Percentiles rank a stretch among this genome's conserved stretches.
phyloP scores from a whole-genome alignment of 2,113 vertebrate genomes.

The Anas platyrhynchos region DNA sequence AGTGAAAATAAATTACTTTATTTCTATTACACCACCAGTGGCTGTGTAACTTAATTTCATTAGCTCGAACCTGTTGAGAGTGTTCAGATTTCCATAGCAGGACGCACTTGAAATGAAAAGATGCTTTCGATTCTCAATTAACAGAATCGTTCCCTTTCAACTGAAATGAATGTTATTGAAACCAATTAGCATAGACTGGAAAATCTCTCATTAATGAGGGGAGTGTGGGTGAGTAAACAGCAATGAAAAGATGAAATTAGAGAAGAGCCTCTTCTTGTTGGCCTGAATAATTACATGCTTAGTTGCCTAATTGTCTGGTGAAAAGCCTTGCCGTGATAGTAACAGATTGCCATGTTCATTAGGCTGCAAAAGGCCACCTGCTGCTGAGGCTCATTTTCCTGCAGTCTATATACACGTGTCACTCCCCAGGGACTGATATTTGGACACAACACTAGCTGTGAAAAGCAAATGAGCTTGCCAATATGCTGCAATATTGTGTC shows the following conservation, averaged over 20 bases:
- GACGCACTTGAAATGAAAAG: constrained; percentile 98
- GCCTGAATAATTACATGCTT: constrained; percentile 99
- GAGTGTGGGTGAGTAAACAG: constrained; percentile 99
- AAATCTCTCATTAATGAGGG: constrained; percentile 99
- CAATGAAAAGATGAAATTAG: constrained; percentile 99
- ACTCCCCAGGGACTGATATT: constrained; percentile 91
- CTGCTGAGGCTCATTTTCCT: constrained; percentile 92
- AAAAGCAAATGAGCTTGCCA: constrained; percentile 98
- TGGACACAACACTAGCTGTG: constrained; percentile 94
- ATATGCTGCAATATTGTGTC: constrained; percentile 98
- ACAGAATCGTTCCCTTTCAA: constrained; percentile 99
- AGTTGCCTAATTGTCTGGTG: constrained; percentile 99
- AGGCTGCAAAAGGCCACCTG: constrained; percentile 99
- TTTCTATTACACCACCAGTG: constrained; percentile 90
- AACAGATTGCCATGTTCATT: constrained; percentile 99
- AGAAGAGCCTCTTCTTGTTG: constrained; percentile 98
- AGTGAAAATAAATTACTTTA: constrained; percentile 98
- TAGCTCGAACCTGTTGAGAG: constrained; percentile 97
- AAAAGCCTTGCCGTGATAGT: constrained; percentile 91
- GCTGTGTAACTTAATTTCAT: constrained; percentile 98
- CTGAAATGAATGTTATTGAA: constrained; percentile 99
- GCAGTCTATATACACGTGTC: constrained; percentile 90
- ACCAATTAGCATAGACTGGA: constrained; percentile 99
- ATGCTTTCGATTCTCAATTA: constrained; percentile 96
- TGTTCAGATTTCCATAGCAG: constrained; percentile 91